Base-by-base conservation (phyloP, 37 sponge, comb jelly and placozoan genomes). In the Lycopodina hypogea region DNA sequence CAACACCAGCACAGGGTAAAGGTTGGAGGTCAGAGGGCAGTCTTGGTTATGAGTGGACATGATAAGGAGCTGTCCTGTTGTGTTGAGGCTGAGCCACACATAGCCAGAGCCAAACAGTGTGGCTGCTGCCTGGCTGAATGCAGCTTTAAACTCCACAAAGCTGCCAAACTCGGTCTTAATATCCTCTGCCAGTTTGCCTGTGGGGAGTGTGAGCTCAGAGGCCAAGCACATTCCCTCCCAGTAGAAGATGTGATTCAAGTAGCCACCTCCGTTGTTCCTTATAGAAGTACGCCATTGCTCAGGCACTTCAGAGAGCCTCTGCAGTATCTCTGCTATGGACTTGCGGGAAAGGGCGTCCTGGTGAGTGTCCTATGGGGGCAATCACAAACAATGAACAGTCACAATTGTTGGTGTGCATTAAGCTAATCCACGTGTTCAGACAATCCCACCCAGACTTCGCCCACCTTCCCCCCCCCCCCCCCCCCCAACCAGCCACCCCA, bases 21-120 rank as follows among this genome's bases (percentile, higher is more conserved):
- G 80, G 0, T 79, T 83, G 28, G 78, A 36, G 32, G 76, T 59
- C 45, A 94, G 38, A 3, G 94, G 94, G 37, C 53, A 80, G 59
- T 94, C 94, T 88, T 92, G 93, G 78, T 92, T 92, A 6, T 56
- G 29, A 8, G 74, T 84, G 41, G 77, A 71, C 45, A 45, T 51
- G 9, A 92, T 81, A 24, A 24, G 32, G 37, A 92, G 53, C 0
- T 58, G 24, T 30, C 88, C 74, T 67, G 15, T 40, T 15, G 57
- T 15, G 66, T 78, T 65, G 55, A 77, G 81, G 26, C 57, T 38
- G 56, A 92, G 72, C 93, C 93, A 92, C 57, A 78, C 89, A 74
- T 90, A 89, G 24, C 95, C 95, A 0, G 95, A 94, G 0, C 95
- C 95, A 81, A 94, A 94, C 70, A 94, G 66, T 19, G 30, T 55